These are phyloP conservation scores for Panthera tigris DNA, from an alignment of 2,113 vertebrate species.

Conservation along the genomic window DNA sequence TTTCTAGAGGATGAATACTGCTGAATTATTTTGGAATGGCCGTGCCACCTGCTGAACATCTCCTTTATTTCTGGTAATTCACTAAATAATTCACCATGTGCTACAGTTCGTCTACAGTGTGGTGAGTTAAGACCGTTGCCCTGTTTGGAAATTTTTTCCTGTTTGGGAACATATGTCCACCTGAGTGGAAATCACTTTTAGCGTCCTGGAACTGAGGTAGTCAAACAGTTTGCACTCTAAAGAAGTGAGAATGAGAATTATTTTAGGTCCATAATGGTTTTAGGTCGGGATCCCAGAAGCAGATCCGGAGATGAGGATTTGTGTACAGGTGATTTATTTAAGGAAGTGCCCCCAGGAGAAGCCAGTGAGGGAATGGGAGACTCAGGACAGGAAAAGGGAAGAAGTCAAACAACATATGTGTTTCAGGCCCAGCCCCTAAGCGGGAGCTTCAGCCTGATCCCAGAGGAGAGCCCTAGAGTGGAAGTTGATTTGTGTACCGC, in stretches of 20 bases:
- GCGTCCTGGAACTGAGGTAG: not conserved
- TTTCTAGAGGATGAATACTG: not conserved
- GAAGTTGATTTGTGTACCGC: not conserved
- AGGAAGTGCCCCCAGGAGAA: slow-evolving; percentile 4
- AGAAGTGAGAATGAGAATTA: not conserved
- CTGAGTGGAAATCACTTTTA: not conserved
- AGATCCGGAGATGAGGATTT: not conserved
- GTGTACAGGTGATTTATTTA: not conserved
- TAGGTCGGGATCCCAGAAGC: not conserved
- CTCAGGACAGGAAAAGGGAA: not conserved
- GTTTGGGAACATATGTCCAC: not conserved
- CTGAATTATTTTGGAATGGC: not conserved
- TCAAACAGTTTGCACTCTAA: not conserved
- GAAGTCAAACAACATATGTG: not conserved
- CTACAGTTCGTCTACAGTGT: not conserved
- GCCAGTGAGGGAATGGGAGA: not conserved
- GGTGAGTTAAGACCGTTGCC: not conserved
- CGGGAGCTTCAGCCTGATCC: accelerated
- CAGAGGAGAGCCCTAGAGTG: not conserved
- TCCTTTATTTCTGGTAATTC: not conserved
- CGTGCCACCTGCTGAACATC: not conserved
- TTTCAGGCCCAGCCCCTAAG: not conserved
- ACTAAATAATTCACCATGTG: not conserved
- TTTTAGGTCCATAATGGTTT: not conserved
- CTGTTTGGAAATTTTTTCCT: not conserved